These are phyloP conservation scores for Agelaius tricolor DNA, from an alignment of 2,113 vertebrate species.

Conservation along the genomic window DNA sequence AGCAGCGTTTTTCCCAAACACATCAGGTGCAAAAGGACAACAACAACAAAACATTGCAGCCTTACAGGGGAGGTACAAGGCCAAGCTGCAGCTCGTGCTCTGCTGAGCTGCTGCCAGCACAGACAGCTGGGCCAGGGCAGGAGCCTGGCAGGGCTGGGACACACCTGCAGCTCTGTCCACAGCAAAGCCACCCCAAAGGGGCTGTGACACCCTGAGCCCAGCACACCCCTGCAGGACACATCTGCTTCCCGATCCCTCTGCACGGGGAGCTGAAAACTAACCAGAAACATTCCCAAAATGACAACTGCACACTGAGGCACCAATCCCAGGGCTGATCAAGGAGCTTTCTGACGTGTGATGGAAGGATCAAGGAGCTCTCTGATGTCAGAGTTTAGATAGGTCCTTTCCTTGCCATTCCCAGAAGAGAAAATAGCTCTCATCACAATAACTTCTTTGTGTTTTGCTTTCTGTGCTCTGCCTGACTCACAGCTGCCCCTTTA, in stretches of 20 bases:
- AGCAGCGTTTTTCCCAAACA: neutral
- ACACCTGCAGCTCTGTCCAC: neutral
- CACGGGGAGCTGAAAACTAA: neutral
- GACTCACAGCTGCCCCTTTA: neutral
- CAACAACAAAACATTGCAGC: slow-evolving; percentile 10
- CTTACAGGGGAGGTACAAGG: slow-evolving; percentile 23
- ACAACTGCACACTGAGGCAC: neutral
- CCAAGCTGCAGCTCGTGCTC: slow-evolving; percentile 27
- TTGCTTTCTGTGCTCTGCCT: neutral
- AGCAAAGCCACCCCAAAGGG: neutral
- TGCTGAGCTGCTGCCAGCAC: slow-evolving; percentile 8
- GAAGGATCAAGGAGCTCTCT: slow-evolving; percentile 65
- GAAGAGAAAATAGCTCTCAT: slow-evolving; percentile 21
- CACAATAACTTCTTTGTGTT: neutral
- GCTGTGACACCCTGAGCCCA: neutral
- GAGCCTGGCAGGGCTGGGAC: neutral
- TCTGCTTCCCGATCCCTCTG: neutral
- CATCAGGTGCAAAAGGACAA: slow-evolving; percentile 51
- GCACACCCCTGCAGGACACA: neutral
- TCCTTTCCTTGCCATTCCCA: neutral
- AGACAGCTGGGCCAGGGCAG: neutral
- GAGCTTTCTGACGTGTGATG: slow-evolving; percentile 7
- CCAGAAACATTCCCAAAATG: neutral
- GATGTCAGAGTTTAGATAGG: slow-evolving; percentile 22
- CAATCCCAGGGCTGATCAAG: slow-evolving; percentile 55